phyloP scores from a whole-genome alignment of 2,888 invertebrate species.

The Seira sanloemensis region DNA sequence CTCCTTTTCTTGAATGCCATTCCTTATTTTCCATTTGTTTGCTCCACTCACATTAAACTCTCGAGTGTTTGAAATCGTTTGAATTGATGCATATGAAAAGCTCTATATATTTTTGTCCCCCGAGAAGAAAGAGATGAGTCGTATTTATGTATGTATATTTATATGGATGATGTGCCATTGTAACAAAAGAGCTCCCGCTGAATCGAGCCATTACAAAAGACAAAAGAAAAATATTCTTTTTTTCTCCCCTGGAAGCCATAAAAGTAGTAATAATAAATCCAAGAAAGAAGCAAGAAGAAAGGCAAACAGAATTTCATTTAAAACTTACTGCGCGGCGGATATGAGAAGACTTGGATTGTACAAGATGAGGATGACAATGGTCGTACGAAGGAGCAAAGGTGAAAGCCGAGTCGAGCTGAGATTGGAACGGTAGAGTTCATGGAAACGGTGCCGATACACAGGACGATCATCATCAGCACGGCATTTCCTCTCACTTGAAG shows the following conservation, averaged over 20 bases:
- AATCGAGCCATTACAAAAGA: background rate
- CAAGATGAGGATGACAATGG: conserved; percentile 61
- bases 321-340: conserved; percentile 65
- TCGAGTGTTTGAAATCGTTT: no score
- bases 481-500: conserved; percentile 25
- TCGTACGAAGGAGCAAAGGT: conserved; percentile 38
- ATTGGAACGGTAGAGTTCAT: conserved; percentile 24
- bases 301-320: conserved; percentile 11
- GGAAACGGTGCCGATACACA: conserved; percentile 3
- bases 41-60: no score
- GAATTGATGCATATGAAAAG: no score
- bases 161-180: no score
- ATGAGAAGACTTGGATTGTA: conserved; percentile 63
- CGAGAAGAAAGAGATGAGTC: no score
- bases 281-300: background rate
- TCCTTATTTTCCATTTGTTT: no score
- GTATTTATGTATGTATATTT: no score
- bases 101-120: no score
- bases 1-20: no score
- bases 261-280: conserved; percentile 1
- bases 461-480: conserved; percentile 19
- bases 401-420: conserved; percentile 33
- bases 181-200: no score
- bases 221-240: background rate
- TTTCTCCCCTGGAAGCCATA: background rate